Conservation (phyloP, 1,140 invertebrate genomes). For the Anoplolepis gracilipes region DNA sequence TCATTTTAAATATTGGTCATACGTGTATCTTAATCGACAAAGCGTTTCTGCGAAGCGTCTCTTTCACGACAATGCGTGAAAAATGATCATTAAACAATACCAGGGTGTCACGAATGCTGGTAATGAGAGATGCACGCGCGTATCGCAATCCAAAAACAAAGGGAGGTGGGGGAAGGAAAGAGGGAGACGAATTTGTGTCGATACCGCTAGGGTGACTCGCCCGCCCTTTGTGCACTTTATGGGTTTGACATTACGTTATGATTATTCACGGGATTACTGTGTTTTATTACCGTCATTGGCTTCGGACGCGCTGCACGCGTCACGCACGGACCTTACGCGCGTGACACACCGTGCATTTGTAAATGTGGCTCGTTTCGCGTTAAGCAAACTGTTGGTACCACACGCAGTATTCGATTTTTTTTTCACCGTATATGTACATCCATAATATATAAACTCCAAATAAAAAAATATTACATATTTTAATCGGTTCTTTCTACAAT, state of each 20-base stretch:
- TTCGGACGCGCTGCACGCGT: conserved; percentile 49
- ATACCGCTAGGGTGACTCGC: conserved; percentile 61
- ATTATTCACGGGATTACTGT: conserved; percentile 85
- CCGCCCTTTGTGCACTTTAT: conserved; percentile 83
- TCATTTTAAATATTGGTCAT: background rate
- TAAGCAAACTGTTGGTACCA: conserved; percentile 10
- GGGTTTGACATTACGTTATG: conserved; percentile 82
- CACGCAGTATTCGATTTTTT: conserved; percentile 29
- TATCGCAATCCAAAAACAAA: conserved; percentile 72
- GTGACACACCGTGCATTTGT: conserved; percentile 11
- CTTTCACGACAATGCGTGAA: conserved; percentile 57
- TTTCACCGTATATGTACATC: conserved; percentile 10
- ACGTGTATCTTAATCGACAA: conserved; percentile 13
- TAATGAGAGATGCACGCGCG: conserved; percentile 79
- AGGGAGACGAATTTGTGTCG: conserved; percentile 8
- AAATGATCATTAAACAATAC: conserved; percentile 76
- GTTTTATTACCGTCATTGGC: conserved; percentile 80
- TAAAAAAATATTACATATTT: background rate
- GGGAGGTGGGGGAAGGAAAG: conserved; percentile 15
- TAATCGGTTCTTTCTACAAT: background rate
- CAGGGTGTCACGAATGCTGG: conserved; percentile 68
- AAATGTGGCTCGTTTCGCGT: conserved; percentile 24
- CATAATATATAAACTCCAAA: background rate
- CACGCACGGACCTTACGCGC: conserved; percentile 30
- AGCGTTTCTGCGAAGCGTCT: background rate